These are phyloP conservation scores for Hemithea aestivaria DNA, from an alignment of 2,888 invertebrate genomes.

Conservation along the genomic window DNA sequence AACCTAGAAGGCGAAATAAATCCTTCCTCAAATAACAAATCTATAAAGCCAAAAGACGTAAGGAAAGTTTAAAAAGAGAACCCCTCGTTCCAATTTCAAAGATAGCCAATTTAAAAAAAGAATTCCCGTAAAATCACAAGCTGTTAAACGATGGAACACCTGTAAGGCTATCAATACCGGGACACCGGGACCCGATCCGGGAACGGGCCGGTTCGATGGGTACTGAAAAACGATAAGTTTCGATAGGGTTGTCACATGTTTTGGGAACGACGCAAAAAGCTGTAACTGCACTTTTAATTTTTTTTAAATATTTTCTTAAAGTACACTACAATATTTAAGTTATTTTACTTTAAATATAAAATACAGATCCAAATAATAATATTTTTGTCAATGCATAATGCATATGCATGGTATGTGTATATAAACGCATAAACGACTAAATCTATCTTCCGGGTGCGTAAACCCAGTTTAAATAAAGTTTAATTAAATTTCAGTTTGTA, in stretches of 20 bases:
- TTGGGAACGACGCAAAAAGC: neutral
- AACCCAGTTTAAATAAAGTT: too few species aligned
- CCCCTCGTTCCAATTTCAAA: constrained; percentile 5
- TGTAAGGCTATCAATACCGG: constrained; percentile 48
- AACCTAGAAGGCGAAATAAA: too few species aligned
- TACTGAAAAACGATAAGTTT: constrained; percentile 65
- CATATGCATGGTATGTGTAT: too few species aligned
- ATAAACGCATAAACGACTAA: too few species aligned
- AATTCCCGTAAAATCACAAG: constrained; percentile 20
- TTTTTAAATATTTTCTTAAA: constrained; percentile 2
- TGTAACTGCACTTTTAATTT: too few species aligned
- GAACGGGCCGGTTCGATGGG: constrained; percentile 37
- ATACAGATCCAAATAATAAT: too few species aligned
- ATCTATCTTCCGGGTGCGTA: too few species aligned
- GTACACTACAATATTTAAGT: too few species aligned
- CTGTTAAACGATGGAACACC: constrained; percentile 35
- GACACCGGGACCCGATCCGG: constrained; percentile 31
- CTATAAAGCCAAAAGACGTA: neutral
- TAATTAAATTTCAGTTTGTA: too few species aligned
- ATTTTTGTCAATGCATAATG: too few species aligned
- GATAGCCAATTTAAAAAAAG: constrained; percentile 11
- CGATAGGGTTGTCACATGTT: constrained; percentile 40
- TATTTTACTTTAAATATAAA: too few species aligned
- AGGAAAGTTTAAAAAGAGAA: neutral
- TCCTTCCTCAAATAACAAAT: too few species aligned